A percentile compares a stretch with the other conserved stretches of the same genome.
Conservation (phyloP, 2,113 vertebrate genomes). For the Rhea pennata region DNA sequence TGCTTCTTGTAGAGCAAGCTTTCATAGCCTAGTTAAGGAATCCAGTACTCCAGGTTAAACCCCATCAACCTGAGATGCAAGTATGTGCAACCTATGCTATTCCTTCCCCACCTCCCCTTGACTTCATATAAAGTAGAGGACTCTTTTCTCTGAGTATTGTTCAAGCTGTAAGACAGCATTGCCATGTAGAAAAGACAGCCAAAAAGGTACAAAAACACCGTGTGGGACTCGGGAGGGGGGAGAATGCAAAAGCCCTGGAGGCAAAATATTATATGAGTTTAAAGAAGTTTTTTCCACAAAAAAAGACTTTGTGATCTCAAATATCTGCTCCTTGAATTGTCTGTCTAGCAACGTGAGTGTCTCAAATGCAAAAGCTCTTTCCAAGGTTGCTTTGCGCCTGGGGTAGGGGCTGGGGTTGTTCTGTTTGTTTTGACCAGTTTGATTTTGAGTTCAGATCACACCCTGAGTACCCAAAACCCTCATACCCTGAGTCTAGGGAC, state of each 20-base stretch:
- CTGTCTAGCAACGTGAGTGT: neutral
- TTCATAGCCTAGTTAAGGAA: neutral
- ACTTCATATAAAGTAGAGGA: rapidly evolving
- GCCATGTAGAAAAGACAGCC: neutral
- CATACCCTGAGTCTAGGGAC: neutral
- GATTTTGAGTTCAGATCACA: neutral
- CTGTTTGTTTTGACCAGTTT: neutral
- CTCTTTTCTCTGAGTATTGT: neutral
- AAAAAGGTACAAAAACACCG: neutral
- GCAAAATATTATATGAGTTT: neutral
- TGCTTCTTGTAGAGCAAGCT: neutral
- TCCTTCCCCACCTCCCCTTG: neutral
- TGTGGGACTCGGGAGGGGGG: too few species aligned
- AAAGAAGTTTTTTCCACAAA: neutral
- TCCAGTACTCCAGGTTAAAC: neutral
- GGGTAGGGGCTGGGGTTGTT: neutral
- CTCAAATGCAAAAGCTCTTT: neutral
- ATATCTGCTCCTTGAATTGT: neutral
- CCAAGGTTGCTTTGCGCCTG: neutral
- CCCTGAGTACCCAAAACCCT: neutral
- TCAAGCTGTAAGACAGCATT: neutral
- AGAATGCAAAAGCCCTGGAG: neutral
- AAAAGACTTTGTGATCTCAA: neutral
- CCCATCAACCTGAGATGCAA: neutral
- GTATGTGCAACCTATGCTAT: rapidly evolving